These are phyloP conservation scores for Phalacrocorax brasilianus DNA, from an alignment of 2,113 vertebrate species.

Conservation along the genomic window DNA sequence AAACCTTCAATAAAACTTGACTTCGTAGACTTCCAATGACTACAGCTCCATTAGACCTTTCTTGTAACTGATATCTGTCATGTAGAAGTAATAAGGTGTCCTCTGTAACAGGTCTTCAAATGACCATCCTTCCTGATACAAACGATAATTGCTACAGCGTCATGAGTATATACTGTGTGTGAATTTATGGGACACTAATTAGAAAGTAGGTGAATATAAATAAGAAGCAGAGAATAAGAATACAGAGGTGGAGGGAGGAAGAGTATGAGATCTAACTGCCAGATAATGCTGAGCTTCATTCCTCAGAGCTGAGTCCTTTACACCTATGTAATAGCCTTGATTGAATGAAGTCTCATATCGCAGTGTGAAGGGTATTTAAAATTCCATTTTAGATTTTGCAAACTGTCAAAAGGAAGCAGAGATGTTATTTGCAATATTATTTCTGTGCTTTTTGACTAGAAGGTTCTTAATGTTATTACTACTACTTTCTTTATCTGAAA, in stretches of 20 bases:
- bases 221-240: neutral
- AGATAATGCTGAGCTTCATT: neutral
- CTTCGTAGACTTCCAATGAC: neutral
- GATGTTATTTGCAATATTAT: neutral
- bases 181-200: neutral
- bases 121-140: neutral
- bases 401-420: slow-evolving; percentile 4
- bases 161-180: neutral
- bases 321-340: neutral
- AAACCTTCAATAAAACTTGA: neutral
- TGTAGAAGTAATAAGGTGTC: neutral
- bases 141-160: neutral
- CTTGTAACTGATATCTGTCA: neutral
- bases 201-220: neutral
- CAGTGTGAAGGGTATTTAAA: neutral
- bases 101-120: neutral
- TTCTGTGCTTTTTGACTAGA: neutral
- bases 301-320: neutral
- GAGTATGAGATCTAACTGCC: neutral
- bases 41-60: neutral
- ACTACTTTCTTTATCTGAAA: neutral
- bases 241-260: neutral
- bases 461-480: neutral
- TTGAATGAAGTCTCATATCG: neutral
- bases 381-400: neutral